Evolutionary conservation across 2,797 vertebrate genomes (phyloP).

Genomic region (Danio aesculapii): DNA sequence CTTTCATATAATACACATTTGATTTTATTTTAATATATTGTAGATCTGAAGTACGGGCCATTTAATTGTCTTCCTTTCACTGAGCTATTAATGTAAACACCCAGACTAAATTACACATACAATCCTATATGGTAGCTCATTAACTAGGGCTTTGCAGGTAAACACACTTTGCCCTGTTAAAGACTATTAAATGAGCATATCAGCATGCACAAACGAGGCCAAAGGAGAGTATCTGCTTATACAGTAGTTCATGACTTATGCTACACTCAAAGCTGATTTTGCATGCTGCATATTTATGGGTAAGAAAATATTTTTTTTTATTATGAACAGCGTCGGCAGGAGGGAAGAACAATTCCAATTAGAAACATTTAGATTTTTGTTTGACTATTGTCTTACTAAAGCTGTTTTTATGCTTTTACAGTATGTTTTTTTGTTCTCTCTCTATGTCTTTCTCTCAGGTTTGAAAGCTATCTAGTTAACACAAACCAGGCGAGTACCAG

Average conservation of each 20-base stretch:
- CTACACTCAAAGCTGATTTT: background rate
- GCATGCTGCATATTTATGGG: background rate
- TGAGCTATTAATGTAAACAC: too few relatives aligned
- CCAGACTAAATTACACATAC: background rate
- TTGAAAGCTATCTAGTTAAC: background rate
- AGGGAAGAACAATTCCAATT: background rate
- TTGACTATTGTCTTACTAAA: background rate
- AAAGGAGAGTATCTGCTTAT: too few relatives aligned
- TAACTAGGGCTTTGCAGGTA: constrained; percentile 24
- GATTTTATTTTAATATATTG: too few relatives aligned
- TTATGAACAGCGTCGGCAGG: background rate
- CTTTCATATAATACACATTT: too few relatives aligned
- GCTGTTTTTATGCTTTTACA: background rate
- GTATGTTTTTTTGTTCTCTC: background rate
- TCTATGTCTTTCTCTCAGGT: background rate
- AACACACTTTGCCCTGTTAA: constrained; percentile 6
- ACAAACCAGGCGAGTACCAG: background rate
- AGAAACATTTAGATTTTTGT: background rate
- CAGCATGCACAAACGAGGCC: background rate
- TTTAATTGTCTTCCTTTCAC: too few relatives aligned
- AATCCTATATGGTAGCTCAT: constrained; percentile 20
- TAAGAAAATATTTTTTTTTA: background rate
- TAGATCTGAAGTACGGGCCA: too few relatives aligned
- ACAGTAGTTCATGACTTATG: background rate
- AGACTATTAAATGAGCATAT: background rate